Conservation (phyloP, 2,888 invertebrate genomes). For the Sepioteuthis lessoniana region DNA sequence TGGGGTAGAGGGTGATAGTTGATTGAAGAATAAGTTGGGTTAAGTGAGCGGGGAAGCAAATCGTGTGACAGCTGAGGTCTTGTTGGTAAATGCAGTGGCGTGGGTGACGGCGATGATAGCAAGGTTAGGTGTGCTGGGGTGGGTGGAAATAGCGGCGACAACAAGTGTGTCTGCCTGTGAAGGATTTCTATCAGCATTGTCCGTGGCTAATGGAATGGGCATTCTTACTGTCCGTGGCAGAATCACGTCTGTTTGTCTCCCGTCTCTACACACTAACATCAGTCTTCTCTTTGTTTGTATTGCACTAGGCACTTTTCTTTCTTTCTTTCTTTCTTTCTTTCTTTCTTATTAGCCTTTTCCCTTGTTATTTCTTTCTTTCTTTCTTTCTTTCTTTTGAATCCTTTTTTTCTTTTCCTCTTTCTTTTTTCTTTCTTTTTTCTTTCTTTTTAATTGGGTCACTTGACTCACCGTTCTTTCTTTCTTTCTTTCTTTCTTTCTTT, state of each 20-base stretch:
- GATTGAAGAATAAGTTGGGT: background rate
- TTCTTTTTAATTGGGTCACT: too few species aligned
- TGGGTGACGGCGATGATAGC: background rate
- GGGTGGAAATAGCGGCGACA: background rate
- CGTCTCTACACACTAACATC: background rate
- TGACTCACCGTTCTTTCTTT: too few species aligned
- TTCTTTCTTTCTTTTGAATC: too few species aligned
- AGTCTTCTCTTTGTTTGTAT: background rate
- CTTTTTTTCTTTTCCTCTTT: too few species aligned
- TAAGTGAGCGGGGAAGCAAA: background rate
- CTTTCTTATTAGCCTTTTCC: too few species aligned
- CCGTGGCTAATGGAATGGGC: background rate
- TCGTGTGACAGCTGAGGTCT: background rate
- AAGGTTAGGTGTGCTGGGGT: background rate
- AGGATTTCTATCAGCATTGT: background rate
- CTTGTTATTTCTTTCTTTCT: too few species aligned
- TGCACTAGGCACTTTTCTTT: background rate
- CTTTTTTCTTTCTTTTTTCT: too few species aligned
- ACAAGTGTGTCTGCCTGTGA: slow-evolving; percentile 17
- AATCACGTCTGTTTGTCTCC: background rate
- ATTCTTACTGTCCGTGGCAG: background rate
- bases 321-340: too few species aligned
- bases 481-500: too few species aligned
- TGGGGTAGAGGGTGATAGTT: background rate
- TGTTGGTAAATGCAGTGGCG: background rate